Evolutionary conservation across 2,888 invertebrate genomes (phyloP), one percentile per base, ranked within the genome.

Genomic region (Eupithecia subumbrata): DNA sequence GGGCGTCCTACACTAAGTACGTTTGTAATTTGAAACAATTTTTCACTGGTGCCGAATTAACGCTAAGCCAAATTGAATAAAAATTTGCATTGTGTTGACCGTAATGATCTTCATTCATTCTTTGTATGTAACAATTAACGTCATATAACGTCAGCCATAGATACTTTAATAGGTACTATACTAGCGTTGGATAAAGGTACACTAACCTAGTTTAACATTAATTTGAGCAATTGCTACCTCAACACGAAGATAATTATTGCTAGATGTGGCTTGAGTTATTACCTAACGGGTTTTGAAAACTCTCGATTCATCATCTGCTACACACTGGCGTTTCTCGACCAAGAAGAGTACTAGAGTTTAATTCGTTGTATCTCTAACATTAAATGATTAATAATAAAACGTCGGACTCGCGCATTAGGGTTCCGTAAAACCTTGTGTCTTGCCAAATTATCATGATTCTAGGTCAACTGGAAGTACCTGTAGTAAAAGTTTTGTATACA

Each of bases 151-250:
- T 22, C 22, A n/a, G 56, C 56, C 22, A n/a, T 48, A 48, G 18
- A 22, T 22, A 56, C 22, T n/a, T 52, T 3, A n/a, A 52, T 9
- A n/a, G n/a, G n/a, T 22, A 52, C 4, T 11, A 22, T 56, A 11
- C 34, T 11, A 66, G 22, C 67, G 12, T 40, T 43, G 30, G 63
- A 14, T n/a, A 40, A 67, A 37, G 77, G 78, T 77, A 75, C 76
- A 70, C 25, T 76, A 77, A 69, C 78, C 78, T 37, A 81, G 74
- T 78, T 79, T 64, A 73, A 73, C 52, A 77, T 66, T 45, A 71
- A 64, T 78, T 76, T 73, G 75, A 78, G 74, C 75, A 72, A 79
- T 78, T 79, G 45, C 69, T 60, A 63, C 68, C 48, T 69, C 18
- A 45, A 37, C 68, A 69, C n/a, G 7, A 16, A 67, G 34, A 34